These are phyloP conservation scores for Platyura marginata DNA, from an alignment of 1,140 invertebrate species.

Conservation along the genomic window DNA sequence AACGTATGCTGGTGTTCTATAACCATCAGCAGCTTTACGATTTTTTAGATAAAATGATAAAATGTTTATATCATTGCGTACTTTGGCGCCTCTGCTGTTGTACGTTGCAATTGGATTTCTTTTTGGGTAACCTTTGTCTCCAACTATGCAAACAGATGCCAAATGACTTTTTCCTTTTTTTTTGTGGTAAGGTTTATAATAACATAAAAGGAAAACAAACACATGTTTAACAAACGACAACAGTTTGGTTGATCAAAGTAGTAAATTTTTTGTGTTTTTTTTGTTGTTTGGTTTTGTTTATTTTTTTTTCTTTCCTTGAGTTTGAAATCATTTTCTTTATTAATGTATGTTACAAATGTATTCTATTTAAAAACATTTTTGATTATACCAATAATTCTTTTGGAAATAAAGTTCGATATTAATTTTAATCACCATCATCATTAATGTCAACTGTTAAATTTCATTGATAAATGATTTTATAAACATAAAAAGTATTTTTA, in stretches of 20 bases:
- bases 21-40: constrained; percentile 28
- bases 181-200: not conserved
- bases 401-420: not conserved
- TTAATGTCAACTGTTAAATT: not conserved
- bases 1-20: too few species aligned
- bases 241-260: not conserved
- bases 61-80: constrained; percentile 50
- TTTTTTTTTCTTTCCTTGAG: not conserved
- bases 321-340: not conserved
- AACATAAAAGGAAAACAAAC: not conserved
- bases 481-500: too few species aligned
- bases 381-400: not conserved
- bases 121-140: constrained; percentile 50
- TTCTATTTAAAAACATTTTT: not conserved
- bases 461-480: not conserved
- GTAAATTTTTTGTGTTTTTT: not conserved
- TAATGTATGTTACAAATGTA: not conserved
- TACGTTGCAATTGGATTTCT: constrained; percentile 30
- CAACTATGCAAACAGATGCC: constrained; percentile 58
- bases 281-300: not conserved
- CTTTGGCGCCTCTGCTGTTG: constrained; percentile 20
- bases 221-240: not conserved
- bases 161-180: constrained; percentile 43
- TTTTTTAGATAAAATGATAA: constrained; percentile 59
- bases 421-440: not conserved